Conservation (phyloP, 2,797 vertebrate genomes). For the Xiphophorus birchmanni region DNA sequence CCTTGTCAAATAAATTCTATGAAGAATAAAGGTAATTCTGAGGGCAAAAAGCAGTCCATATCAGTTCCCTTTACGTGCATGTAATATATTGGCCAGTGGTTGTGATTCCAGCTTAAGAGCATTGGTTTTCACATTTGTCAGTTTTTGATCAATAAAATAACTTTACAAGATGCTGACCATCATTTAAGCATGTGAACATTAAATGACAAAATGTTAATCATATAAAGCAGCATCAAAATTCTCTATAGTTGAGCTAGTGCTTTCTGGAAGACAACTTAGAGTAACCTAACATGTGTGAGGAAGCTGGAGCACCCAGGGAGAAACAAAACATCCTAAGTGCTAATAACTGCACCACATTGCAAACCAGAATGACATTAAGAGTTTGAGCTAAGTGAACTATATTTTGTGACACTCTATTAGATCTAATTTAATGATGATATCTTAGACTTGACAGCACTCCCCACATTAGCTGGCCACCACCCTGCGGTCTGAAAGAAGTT, state of each 20-base stretch:
- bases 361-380: neutral
- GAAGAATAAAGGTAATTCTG: neutral
- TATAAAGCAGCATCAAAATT: neutral
- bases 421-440: slow-evolving; percentile 41
- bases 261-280: neutral
- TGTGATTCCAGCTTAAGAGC: neutral
- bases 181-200: neutral
- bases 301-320: neutral
- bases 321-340: neutral
- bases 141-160: neutral
- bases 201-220: neutral
- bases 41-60: neutral
- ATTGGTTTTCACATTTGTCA: neutral
- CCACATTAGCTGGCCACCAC: slow-evolving; percentile 37
- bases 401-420: slow-evolving; percentile 34
- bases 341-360: neutral
- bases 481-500: slow-evolving; percentile 44
- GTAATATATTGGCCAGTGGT: neutral
- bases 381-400: neutral
- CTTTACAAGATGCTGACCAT: neutral
- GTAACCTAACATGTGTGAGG: neutral
- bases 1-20: neutral
- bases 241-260: neutral
- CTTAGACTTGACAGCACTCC: slow-evolving; percentile 32
- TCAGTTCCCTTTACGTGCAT: neutral